phyloP scores from a whole-genome alignment of 2,888 invertebrate genomes.

The Mechanitis messenoides region DNA sequence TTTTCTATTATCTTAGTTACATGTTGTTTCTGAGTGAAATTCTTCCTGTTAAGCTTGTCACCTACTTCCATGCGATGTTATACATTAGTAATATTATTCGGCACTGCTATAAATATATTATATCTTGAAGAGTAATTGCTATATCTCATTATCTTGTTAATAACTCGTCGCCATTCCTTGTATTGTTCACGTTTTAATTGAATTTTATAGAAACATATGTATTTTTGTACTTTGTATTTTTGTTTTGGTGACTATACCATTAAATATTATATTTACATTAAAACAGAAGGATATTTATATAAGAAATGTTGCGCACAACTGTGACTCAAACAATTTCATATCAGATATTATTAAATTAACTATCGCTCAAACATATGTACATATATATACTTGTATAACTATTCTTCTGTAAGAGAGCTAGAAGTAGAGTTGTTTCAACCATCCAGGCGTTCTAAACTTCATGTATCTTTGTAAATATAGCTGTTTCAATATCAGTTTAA shows the following conservation, averaged over 20 bases:
- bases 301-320: conserved; percentile 26
- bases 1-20: neutral
- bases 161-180: conserved; percentile 56
- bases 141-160: conserved; percentile 34
- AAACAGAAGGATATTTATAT: conserved; percentile 28
- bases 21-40: conserved; percentile 2
- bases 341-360: neutral
- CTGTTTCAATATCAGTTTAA: conserved; percentile 22
- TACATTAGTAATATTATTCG: conserved; percentile 11
- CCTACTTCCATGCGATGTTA: conserved; percentile 2
- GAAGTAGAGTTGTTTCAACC: conserved; percentile 13
- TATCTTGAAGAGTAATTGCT: conserved; percentile 26
- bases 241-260: conserved; percentile 27
- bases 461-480: conserved; percentile 28
- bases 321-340: conserved; percentile 13
- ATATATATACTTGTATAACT: conserved; percentile 19
- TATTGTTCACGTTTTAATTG: conserved; percentile 42
- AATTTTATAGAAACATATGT: conserved; percentile 35
- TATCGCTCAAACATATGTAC: neutral
- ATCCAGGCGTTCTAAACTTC: conserved; percentile 13
- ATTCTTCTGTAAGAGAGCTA: conserved; percentile 23
- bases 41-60: conserved; percentile 5
- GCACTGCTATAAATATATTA: conserved; percentile 28
- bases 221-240: conserved; percentile 36
- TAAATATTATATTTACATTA: conserved; percentile 28